Percentiles rank a stretch among this genome's conserved stretches.
These are phyloP conservation scores for Oxycera nigricornis DNA, from an alignment of 2,888 invertebrate genomes.

Conservation along the genomic window DNA sequence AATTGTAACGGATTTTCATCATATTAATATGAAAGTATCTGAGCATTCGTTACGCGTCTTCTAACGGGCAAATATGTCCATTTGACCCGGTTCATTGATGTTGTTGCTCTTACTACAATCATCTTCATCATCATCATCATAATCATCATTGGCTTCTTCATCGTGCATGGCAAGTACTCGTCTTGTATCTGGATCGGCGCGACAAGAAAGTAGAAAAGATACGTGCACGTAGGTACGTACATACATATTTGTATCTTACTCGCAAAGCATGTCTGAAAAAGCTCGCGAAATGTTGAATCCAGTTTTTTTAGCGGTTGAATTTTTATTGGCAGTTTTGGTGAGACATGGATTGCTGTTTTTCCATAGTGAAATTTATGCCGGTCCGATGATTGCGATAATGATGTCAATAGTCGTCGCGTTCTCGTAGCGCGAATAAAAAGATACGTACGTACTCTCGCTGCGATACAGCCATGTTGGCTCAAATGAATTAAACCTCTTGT, in stretches of 20 bases:
- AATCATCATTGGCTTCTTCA: no score
- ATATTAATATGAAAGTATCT: neutral
- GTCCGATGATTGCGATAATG: constrained; percentile 30
- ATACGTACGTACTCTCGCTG: neutral
- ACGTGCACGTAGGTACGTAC: neutral
- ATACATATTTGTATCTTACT: neutral
- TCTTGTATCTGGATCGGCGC: neutral
- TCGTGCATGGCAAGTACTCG: neutral
- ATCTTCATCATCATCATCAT: neutral
- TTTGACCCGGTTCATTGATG: neutral
- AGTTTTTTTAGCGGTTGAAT: no score
- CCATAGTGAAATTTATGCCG: constrained; percentile 26
- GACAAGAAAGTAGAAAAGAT: neutral
- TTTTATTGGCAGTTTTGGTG: no score
- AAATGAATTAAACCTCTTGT: no score
- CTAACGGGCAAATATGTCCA: constrained; percentile 4
- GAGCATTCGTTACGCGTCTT: neutral
- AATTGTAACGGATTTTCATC: neutral
- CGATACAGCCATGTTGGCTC: no score
- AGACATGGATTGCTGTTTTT: no score
- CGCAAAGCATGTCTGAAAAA: no score
- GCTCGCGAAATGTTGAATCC: no score
- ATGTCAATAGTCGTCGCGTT: constrained; percentile 5
- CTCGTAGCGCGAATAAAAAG: neutral
- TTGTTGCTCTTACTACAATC: no score